Percentiles rank a stretch among this genome's conserved stretches.
Evolutionary conservation across 2,888 invertebrate species (phyloP).

Genomic region (Tridacna gigas): DNA sequence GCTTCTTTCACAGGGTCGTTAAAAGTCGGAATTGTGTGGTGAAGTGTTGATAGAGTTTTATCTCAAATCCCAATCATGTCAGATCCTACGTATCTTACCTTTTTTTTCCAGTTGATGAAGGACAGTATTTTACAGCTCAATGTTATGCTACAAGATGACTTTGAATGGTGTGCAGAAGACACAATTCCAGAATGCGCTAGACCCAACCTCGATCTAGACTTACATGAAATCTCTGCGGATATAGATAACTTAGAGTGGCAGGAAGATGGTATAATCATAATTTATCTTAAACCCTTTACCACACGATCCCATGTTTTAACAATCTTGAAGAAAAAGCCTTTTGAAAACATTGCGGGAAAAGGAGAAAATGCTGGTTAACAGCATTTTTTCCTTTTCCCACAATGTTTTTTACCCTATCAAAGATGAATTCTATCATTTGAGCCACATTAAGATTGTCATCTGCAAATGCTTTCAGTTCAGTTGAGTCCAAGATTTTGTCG

Average conservation of each 20-base stretch:
- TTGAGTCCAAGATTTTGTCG: too few relatives aligned
- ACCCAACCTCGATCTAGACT: slow-evolving; percentile 7
- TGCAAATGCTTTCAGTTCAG: too few relatives aligned
- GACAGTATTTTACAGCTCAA: slow-evolving; percentile 16
- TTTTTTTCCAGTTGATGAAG: slow-evolving; percentile 9
- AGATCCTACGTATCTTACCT: background rate
- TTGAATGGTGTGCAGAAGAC: slow-evolving; percentile 3
- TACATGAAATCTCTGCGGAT: background rate
- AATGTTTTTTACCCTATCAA: too few relatives aligned
- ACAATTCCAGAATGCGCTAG: background rate
- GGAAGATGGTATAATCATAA: background rate
- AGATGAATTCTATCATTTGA: too few relatives aligned
- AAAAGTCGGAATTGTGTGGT: too few relatives aligned
- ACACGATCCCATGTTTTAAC: background rate
- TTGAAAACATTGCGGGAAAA: too few relatives aligned
- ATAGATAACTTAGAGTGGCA: background rate
- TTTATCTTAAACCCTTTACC: background rate
- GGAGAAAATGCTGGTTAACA: too few relatives aligned
- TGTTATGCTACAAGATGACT: slow-evolving; percentile 4
- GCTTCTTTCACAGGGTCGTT: too few relatives aligned
- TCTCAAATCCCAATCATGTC: too few relatives aligned
- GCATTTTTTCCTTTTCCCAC: too few relatives aligned
- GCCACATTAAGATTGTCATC: too few relatives aligned
- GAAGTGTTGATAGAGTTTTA: too few relatives aligned
- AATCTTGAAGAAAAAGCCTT: background rate